phyloP scores from a whole-genome alignment of 2,797 vertebrate genomes.

The Potorous gilbertii region DNA sequence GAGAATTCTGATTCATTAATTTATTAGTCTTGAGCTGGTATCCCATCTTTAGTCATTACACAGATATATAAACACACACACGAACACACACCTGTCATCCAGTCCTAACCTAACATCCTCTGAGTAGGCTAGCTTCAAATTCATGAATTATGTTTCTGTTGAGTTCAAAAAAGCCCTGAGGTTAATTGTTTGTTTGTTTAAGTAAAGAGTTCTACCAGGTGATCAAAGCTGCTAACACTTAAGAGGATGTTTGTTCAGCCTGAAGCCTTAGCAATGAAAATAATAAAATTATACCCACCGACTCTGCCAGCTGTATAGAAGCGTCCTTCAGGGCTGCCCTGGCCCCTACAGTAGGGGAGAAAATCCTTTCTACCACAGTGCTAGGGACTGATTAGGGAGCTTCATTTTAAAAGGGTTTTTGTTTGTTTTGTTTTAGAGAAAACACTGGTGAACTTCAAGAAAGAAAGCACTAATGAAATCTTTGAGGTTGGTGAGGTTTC shows the following conservation, averaged over 20 bases:
- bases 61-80: not conserved
- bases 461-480: not conserved
- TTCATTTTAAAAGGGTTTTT: too few species aligned
- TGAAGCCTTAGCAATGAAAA: not conserved
- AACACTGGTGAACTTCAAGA: not conserved
- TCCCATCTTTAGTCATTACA: not conserved
- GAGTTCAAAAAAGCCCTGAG: not conserved
- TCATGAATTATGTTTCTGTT: not conserved
- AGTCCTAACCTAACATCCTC: not conserved
- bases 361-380: too few species aligned
- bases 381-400: not conserved
- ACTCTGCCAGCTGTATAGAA: not conserved
- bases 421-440: not conserved
- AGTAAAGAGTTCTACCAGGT: not conserved
- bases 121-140: not conserved
- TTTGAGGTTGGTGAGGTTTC: not conserved
- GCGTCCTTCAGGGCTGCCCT: not conserved
- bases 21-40: not conserved
- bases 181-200: not conserved
- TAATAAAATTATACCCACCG: not conserved
- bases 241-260: not conserved
- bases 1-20: not conserved
- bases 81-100: not conserved
- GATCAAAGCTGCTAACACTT: not conserved
- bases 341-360: not conserved